Percentiles rank a stretch among this genome's conserved stretches.
phyloP scores from a whole-genome alignment of 1,140 invertebrate genomes.

The Mesaphorura yosii region DNA sequence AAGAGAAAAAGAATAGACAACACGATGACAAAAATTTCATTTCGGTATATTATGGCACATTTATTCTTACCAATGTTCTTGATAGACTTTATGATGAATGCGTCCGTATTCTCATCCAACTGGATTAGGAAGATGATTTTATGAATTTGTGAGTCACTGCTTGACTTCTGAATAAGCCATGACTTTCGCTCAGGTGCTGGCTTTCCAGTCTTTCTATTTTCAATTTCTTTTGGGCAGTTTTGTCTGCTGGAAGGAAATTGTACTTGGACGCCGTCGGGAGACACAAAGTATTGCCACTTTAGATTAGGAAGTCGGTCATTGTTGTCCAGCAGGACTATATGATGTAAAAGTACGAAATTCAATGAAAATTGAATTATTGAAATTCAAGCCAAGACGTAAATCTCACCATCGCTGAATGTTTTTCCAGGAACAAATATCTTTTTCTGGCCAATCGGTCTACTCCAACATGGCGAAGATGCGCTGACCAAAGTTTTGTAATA shows the following conservation, averaged over 20 bases:
- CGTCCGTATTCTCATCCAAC: background rate
- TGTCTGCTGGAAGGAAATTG: slow-evolving; percentile 39
- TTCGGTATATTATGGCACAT: background rate
- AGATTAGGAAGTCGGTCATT: slow-evolving; percentile 38
- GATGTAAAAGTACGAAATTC: too few species aligned
- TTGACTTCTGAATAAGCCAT: slow-evolving; percentile 23
- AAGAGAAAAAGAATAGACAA: background rate
- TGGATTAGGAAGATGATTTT: slow-evolving; percentile 21
- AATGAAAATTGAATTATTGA: too few species aligned
- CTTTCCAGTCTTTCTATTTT: slow-evolving; percentile 21
- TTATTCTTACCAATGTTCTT: slow-evolving; percentile 20
- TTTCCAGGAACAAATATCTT: too few species aligned
- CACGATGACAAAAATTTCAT: background rate
- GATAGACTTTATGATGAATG: slow-evolving; percentile 13
- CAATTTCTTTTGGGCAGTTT: slow-evolving; percentile 34
- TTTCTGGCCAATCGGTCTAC: too few species aligned
- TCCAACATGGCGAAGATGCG: too few species aligned
- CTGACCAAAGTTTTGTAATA: too few species aligned
- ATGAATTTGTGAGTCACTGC: slow-evolving; percentile 18
- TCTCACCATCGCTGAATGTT: too few species aligned
- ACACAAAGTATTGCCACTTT: slow-evolving; percentile 49
- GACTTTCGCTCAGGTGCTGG: slow-evolving; percentile 13
- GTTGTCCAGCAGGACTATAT: slow-evolving; percentile 42
- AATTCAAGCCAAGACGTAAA: too few species aligned
- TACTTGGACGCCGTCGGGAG: slow-evolving; percentile 40